Base-by-base conservation (phyloP, 2,888 invertebrate species). In the Disparrhopalites patrizii region DNA sequence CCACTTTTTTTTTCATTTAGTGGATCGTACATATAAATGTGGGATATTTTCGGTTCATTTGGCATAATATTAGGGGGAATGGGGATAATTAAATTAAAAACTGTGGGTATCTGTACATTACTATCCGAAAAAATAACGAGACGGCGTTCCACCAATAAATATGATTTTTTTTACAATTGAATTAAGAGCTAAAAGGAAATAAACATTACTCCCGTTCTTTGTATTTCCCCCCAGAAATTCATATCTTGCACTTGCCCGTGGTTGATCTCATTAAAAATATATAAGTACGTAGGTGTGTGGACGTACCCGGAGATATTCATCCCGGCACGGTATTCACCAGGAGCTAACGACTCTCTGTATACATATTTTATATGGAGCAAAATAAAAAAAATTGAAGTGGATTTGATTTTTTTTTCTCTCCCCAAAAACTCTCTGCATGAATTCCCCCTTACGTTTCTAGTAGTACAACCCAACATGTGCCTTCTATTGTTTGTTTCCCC, bases 251-350 rank as follows among this genome's bases (percentile, higher is more conserved):
- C 54, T 63, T 63, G 55, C 56, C 47, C 56, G 40, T 64, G 64
- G 47, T 56, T 64, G 56, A 56, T 64, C 64, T 64, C 64, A 64
- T 64, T 64, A 64, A 64, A 62, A 62, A 56, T 64, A 43, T 31
- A 43, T 38, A n/a, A n/a, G n/a, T n/a, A n/a, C n/a, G n/a, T n/a
- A n/a, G n/a, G n/a, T n/a, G n/a, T n/a, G n/a, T n/a, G n/a, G n/a
- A n/a, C n/a, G n/a, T n/a, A n/a, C n/a, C n/a, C n/a, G n/a, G n/a
- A n/a, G n/a, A n/a, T n/a, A n/a, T n/a, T n/a, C n/a, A n/a, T n/a
- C n/a, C n/a, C n/a, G n/a, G n/a, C n/a, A n/a, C n/a, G n/a, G n/a
- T 23, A 23, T 56, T 13, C 18, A 50, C 50, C 10, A 36, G 50
- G 31, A 33, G 50, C 64, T 64, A 64, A 64, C 64, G 64, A 64